These are phyloP conservation scores for Cantharis flavilabris DNA, from an alignment of 2,888 invertebrate species.

Conservation along the genomic window DNA sequence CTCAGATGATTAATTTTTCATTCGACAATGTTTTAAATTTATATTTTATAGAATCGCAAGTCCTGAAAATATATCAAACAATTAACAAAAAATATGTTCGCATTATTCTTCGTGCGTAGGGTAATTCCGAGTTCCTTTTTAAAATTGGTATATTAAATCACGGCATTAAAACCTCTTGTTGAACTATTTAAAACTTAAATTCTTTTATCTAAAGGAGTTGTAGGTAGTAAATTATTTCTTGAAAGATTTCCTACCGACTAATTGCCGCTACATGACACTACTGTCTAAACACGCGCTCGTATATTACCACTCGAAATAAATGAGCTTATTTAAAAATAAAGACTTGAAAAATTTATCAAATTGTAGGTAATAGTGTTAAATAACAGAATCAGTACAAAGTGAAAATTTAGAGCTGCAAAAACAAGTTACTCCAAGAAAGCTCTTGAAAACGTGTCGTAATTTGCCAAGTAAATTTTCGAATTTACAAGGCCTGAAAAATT, in stretches of 20 bases:
- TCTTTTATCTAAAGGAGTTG: constrained; percentile 24
- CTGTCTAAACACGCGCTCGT: constrained; percentile 54
- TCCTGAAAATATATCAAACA: not conserved
- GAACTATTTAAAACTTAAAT: constrained; percentile 30
- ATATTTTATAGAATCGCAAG: not conserved
- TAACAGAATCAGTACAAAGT: not conserved
- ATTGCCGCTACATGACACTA: constrained; percentile 53
- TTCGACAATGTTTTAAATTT: not conserved
- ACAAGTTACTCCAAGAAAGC: too few relatives aligned
- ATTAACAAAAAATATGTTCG: not conserved
- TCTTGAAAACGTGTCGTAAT: too few relatives aligned
- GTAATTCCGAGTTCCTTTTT: not conserved
- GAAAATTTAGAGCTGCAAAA: too few relatives aligned
- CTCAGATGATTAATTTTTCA: not conserved
- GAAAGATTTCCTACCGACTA: constrained; percentile 51
- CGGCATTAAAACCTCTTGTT: constrained; percentile 13
- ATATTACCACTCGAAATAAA: constrained; percentile 46
- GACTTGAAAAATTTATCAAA: constrained; percentile 6
- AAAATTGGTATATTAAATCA: constrained; percentile 6
- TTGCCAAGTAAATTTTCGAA: too few relatives aligned
- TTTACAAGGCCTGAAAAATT: too few relatives aligned
- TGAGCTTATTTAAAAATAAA: constrained; percentile 29
- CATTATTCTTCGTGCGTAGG: not conserved
- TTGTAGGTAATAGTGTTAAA: not conserved
- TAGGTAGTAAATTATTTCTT: constrained; percentile 28